Percentiles rank a stretch among this genome's conserved stretches.
These are phyloP conservation scores for Lophura nycthemera DNA, from an alignment of 2,113 vertebrate genomes.

Conservation along the genomic window DNA sequence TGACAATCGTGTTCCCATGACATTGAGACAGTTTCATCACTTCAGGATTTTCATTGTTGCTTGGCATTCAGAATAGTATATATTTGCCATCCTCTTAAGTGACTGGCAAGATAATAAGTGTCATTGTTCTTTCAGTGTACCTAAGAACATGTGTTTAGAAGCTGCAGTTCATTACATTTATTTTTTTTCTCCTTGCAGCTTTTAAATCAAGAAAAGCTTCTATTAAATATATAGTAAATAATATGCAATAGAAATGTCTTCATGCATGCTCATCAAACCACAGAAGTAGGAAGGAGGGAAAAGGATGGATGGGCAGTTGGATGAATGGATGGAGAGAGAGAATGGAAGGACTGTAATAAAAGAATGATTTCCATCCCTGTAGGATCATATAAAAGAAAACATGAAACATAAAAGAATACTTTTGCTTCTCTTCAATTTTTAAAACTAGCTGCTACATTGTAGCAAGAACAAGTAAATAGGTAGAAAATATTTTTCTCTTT, in stretches of 20 bases:
- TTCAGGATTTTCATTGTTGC: slow-evolving; percentile 65
- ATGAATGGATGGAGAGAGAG: slow-evolving; percentile 30
- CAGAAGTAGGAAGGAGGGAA: slow-evolving; percentile 52
- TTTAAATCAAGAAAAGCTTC: slow-evolving; percentile 49
- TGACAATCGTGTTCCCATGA: slow-evolving; percentile 67
- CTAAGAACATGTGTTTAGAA: slow-evolving; percentile 54
- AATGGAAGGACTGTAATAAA: slow-evolving; percentile 62
- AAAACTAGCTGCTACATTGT: not conserved
- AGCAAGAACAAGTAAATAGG: slow-evolving; percentile 32
- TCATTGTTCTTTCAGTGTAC: slow-evolving; percentile 54
- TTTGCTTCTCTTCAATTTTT: slow-evolving; percentile 51
- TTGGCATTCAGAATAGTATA: slow-evolving; percentile 54
- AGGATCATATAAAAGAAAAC: slow-evolving; percentile 63
- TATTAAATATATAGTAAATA: slow-evolving; percentile 36
- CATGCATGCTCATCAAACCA: slow-evolving; percentile 67
- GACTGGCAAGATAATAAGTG: slow-evolving; percentile 48
- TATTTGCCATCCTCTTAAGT: slow-evolving; percentile 42
- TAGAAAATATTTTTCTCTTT: not conserved
- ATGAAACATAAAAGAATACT: slow-evolving; percentile 52
- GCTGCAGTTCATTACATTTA: slow-evolving; percentile 50
- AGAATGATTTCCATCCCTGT: slow-evolving; percentile 56
- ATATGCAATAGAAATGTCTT: slow-evolving; percentile 18
- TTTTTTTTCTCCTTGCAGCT: slow-evolving; percentile 69
- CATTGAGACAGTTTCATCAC: slow-evolving; percentile 49
- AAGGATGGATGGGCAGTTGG: not conserved